These are phyloP conservation scores for Atherinosoma microstoma DNA, from an alignment of 2,797 vertebrate species.

Conservation along the genomic window DNA sequence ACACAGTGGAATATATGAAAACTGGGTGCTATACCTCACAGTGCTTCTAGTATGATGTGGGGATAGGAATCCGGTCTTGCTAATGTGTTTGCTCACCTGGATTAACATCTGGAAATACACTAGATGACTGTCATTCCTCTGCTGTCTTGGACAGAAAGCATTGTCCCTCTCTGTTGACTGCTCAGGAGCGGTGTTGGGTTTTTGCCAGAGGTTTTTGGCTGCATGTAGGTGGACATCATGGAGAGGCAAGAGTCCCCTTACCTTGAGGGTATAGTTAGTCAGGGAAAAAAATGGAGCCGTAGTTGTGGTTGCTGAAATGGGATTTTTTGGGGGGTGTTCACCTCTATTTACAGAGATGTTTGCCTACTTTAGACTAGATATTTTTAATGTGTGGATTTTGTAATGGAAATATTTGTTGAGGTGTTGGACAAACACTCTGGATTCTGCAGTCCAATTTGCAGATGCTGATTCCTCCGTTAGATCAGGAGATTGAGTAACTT, in stretches of 20 bases:
- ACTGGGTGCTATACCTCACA: conserved; percentile 27
- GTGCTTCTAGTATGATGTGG: conserved; percentile 15
- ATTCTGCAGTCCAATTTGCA: conserved; percentile 14
- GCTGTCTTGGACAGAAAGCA: conserved; percentile 43
- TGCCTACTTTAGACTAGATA: conserved; percentile 22
- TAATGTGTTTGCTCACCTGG: conserved; percentile 59
- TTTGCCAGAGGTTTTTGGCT: conserved; percentile 67
- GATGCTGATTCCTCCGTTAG: conserved; percentile 28
- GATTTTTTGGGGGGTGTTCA: conserved; percentile 39
- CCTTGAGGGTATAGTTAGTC: conserved; percentile 35
- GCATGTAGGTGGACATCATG: conserved; percentile 54
- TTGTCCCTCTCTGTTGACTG: conserved; percentile 64
- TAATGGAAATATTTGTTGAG: conserved; percentile 31
- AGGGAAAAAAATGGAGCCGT: conserved; percentile 39
- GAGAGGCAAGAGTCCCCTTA: conserved; percentile 28
- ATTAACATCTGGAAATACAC: conserved; percentile 55
- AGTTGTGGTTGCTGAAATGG: conserved; percentile 39
- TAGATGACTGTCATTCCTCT: conserved; percentile 51
- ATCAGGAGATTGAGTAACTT: conserved; percentile 28
- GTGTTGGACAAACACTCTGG: conserved; percentile 18
- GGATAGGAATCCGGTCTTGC: conserved; percentile 21
- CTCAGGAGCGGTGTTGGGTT: conserved; percentile 46
- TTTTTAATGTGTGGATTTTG: conserved; percentile 37
- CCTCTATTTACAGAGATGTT: conserved; percentile 27
- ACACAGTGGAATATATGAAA: conserved; percentile 50